phyloP scores from a whole-genome alignment of 2,797 vertebrate species.

The Poeciliopsis gracilis region DNA sequence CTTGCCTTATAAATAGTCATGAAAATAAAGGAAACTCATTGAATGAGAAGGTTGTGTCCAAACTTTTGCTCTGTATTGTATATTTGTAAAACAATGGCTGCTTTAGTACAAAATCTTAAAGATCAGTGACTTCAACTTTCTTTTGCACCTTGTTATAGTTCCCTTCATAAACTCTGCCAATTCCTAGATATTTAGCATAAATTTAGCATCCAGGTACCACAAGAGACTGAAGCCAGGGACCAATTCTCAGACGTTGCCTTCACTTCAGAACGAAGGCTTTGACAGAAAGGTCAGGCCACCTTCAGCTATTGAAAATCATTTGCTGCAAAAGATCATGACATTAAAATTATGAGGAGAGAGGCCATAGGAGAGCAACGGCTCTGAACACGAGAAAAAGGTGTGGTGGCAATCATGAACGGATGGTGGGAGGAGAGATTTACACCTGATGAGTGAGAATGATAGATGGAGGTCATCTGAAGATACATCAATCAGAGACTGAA shows the following conservation, averaged over 20 bases:
- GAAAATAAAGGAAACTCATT: too few species aligned
- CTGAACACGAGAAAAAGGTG: slow-evolving; percentile 26
- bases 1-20: too few species aligned
- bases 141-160: slow-evolving; percentile 8
- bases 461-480: background rate
- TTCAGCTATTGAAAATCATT: slow-evolving; percentile 80
- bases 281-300: slow-evolving; percentile 76
- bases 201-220: slow-evolving; percentile 35
- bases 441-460: background rate
- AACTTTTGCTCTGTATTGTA: too few species aligned
- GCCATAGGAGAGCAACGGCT: slow-evolving; percentile 26
- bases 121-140: slow-evolving; percentile 1
- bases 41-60: too few species aligned
- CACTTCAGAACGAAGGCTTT: slow-evolving; percentile 52
- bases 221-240: slow-evolving; percentile 20
- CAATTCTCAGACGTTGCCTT: slow-evolving; percentile 25
- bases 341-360: slow-evolving; percentile 63
- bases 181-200: slow-evolving; percentile 22
- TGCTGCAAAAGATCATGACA: slow-evolving; percentile 80
- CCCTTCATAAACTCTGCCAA: slow-evolving; percentile 4
- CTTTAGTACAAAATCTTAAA: background rate
- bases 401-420: slow-evolving; percentile 20
- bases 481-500: background rate
- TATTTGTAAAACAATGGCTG: background rate
- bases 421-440: slow-evolving; percentile 4